Conservation (phyloP, 2,797 vertebrate species). For the Buphagus erythrorhynchus region DNA sequence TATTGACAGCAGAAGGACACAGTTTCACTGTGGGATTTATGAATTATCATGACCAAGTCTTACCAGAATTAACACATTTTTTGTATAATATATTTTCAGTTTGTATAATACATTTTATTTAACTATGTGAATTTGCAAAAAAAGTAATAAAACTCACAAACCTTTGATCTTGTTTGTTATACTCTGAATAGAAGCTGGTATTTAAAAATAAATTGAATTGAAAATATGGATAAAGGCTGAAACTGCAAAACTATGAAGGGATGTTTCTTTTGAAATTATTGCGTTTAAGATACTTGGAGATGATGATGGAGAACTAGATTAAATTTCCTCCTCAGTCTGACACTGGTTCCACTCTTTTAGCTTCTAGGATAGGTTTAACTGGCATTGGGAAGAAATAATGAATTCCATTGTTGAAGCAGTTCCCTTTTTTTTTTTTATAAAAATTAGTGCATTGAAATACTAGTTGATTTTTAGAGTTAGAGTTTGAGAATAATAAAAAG, state of each 20-base stretch:
- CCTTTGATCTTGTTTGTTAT: background rate
- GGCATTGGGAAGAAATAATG: background rate
- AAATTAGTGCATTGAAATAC: background rate
- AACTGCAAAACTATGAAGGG: background rate
- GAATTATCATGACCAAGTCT: background rate
- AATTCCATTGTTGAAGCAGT: background rate
- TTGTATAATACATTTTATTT: background rate
- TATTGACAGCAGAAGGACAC: background rate
- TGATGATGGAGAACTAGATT: background rate
- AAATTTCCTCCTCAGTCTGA: background rate
- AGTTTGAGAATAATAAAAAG: background rate
- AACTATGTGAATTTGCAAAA: background rate
- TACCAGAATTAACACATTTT: background rate
- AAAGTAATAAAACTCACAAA: background rate
- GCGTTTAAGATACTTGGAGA: background rate
- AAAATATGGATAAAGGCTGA: background rate
- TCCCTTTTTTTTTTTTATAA: background rate
- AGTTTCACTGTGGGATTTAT: background rate
- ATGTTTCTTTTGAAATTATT: background rate
- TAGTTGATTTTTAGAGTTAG: background rate
- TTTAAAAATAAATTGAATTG: background rate
- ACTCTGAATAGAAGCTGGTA: background rate
- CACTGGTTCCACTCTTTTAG: accelerated
- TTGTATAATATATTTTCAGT: background rate
- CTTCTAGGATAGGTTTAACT: background rate